Conservation (phyloP, 2,888 invertebrate genomes). For the Tetramorium bicarinatum region DNA sequence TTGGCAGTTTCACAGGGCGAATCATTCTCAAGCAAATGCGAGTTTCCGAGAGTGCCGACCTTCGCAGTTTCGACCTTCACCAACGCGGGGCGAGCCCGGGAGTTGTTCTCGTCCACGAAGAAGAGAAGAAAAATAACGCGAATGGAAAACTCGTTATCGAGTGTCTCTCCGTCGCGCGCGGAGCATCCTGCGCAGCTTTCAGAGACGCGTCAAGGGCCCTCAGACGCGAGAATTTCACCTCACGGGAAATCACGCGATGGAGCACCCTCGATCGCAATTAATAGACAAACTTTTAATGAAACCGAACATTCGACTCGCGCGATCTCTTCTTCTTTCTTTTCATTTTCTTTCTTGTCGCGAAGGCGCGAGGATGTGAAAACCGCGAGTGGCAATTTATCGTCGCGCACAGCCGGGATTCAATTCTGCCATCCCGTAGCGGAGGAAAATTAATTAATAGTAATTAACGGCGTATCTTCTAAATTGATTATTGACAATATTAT, state of each 20-base stretch:
- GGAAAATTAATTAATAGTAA: conserved; percentile 26
- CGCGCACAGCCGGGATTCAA: neutral
- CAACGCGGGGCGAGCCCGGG: neutral
- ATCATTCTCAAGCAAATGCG: conserved; percentile 33
- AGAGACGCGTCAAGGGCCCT: conserved; percentile 28
- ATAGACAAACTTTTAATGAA: conserved; percentile 70
- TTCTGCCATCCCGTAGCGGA: neutral
- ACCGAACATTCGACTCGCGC: conserved; percentile 54
- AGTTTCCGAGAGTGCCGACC: conserved; percentile 40
- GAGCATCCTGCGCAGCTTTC: conserved; percentile 55
- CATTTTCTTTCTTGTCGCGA: neutral
- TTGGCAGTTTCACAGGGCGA: conserved; percentile 15
- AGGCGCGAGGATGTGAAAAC: neutral
- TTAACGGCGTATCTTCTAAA: neutral
- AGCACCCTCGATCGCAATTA: conserved; percentile 69
- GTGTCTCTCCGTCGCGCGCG: conserved; percentile 56
- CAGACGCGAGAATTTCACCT: conserved; percentile 64
- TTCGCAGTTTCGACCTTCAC: conserved; percentile 42
- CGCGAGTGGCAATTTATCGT: conserved; percentile 32
- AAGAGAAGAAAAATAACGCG: conserved; percentile 52
- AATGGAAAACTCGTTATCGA: conserved; percentile 74
- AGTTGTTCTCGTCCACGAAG: neutral
- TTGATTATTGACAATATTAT: neutral
- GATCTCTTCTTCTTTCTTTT: too few species aligned
- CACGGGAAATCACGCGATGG: conserved; percentile 72